Percentiles rank a stretch among this genome's conserved stretches.
Conservation (phyloP, 2,888 invertebrate genomes). For the Catonia carolina region DNA sequence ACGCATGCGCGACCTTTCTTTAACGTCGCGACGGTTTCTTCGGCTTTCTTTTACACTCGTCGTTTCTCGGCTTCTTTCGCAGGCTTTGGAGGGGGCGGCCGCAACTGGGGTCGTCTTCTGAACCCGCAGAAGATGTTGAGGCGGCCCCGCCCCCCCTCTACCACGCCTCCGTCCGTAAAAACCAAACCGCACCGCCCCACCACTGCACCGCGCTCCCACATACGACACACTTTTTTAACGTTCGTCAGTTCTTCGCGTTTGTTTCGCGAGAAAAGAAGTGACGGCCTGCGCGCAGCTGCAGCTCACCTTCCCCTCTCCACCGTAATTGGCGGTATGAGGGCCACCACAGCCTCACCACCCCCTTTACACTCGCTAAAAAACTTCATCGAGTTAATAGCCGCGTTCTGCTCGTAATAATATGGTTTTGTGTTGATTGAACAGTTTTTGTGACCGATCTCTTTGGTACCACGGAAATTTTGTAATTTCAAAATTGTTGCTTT, state of each 20-base stretch:
- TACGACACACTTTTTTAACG: constrained; percentile 26
- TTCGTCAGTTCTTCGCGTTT: constrained; percentile 32
- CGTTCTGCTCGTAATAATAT: too few relatives aligned
- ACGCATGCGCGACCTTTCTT: constrained; percentile 1
- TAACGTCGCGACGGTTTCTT: constrained; percentile 18
- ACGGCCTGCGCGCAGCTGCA: constrained; percentile 17
- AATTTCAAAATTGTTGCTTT: too few relatives aligned
- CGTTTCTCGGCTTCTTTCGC: constrained; percentile 34
- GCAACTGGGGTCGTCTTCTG: constrained; percentile 30
- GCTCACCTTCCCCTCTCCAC: constrained; percentile 24
- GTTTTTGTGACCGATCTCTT: not conserved
- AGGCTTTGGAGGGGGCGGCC: constrained; percentile 33
- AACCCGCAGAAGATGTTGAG: constrained; percentile 30
- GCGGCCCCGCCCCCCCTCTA: constrained; percentile 22
- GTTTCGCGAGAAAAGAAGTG: constrained; percentile 27
- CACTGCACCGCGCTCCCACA: constrained; percentile 16
- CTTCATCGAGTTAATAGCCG: too few relatives aligned
- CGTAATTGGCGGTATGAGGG: constrained; percentile 34
- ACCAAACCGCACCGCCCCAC: constrained; percentile 28
- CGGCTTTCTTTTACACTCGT: constrained; percentile 28
- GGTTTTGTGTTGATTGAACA: too few relatives aligned
- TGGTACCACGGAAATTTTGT: not conserved
- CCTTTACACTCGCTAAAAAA: not conserved
- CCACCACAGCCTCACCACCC: constrained; percentile 17
- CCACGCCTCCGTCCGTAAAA: constrained; percentile 25